Base-by-base conservation (phyloP, 1,140 invertebrate species). In the Drosophila watanabei region DNA sequence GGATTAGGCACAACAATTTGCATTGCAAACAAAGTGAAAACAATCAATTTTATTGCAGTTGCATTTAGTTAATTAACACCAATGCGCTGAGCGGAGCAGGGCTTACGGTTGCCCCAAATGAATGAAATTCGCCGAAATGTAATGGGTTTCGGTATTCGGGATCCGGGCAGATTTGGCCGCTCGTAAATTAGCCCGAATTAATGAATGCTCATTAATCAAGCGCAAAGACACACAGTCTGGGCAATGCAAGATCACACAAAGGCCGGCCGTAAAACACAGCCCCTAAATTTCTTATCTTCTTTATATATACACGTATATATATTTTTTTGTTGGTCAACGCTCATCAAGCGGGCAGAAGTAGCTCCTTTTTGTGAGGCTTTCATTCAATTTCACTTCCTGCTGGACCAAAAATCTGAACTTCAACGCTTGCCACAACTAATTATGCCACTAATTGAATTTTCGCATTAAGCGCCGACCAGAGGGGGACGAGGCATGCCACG, bases 61-160 rank as follows among this genome's bases (percentile, higher is more conserved):
- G 86, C 86, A 91, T 90, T 90, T 90, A 90, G 86, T 90, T 90
- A 90, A 90, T 90, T 90, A 90, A 90, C 86, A 90, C 86, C 86
- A 90, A 80, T 85, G 82, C 70, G 78, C 78, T 35, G 56, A 52
- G 72, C 58, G 56, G 49, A 58, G 35, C 59, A 32, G 39, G 48
- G 49, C 35, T 76, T 76, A 51, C 51, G 52, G 45, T 64, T 71
- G 43, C 41, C 63, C 37, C 54, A 24, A 24, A 24, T 24, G 24
- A 72, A 77, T 62, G 70, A 73, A 88, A 78, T 75, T 79, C 60
- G 45, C 16, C 43, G 18, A 64, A 68, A 49, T 56, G 76, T 68
- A 73, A 80, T 65, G 64, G 68, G 46, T 16, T 52, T 56, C 32
- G 33, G 32, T 8, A 56, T 10, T 37, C 6, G 49, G 57, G n/a